These are phyloP conservation scores for Eulemur coronatus DNA, from an alignment of 2,797 vertebrate species.

Conservation along the genomic window DNA sequence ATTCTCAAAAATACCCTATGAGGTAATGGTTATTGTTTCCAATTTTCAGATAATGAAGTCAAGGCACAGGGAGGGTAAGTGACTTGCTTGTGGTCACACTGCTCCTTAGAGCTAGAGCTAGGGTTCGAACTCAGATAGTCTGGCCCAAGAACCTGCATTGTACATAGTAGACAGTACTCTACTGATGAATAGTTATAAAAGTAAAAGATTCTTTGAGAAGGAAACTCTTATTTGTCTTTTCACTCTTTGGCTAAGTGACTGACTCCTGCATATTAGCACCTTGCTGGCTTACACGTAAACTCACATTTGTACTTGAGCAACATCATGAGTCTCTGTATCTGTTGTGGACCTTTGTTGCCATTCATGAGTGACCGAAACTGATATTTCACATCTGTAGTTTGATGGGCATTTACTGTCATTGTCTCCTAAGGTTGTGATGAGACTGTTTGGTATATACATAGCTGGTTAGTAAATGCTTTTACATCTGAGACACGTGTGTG, in stretches of 20 bases:
- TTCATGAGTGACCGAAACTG: neutral
- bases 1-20: neutral
- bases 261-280: too few species aligned
- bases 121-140: neutral
- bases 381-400: neutral
- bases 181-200: neutral
- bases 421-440: neutral
- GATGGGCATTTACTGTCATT: neutral
- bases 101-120: neutral
- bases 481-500: neutral
- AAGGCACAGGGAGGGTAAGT: neutral
- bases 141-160: neutral
- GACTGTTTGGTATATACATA: neutral
- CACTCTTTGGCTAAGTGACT: neutral
- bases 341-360: neutral
- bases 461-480: neutral
- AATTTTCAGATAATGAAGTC: neutral
- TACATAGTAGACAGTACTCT: too few species aligned
- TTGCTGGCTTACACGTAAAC: neutral
- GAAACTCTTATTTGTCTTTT: neutral
- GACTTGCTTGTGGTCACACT: neutral
- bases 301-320: neutral
- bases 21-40: neutral
- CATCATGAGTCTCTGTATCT: rapidly evolving
- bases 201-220: neutral